Evolutionary conservation across 2,888 invertebrate genomes (phyloP).

Genomic region (Harpalus rubripes): DNA sequence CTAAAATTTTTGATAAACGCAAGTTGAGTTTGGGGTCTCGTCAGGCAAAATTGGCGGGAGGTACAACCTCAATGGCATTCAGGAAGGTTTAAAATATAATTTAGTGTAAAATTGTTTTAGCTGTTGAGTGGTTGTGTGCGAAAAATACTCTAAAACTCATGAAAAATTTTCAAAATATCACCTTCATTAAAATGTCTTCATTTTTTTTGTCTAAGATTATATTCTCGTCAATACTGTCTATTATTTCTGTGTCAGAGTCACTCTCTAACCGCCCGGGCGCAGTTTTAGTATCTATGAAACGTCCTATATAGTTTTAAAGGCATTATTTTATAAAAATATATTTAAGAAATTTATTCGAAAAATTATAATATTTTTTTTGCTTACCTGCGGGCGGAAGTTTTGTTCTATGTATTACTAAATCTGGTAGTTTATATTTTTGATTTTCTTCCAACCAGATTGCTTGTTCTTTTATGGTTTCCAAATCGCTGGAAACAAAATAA

Average conservation of each 20-base stretch:
- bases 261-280: constrained; percentile 76
- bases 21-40: no score
- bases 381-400: constrained; percentile 84
- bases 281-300: constrained; percentile 75
- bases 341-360: neutral
- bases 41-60: no score
- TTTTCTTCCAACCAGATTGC: constrained; percentile 88
- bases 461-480: constrained; percentile 84
- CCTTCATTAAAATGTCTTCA: constrained; percentile 68
- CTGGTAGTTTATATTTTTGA: constrained; percentile 86
- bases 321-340: neutral
- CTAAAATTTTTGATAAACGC: no score
- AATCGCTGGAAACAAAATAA: constrained; percentile 78
- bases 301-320: constrained; percentile 67
- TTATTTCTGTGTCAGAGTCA: constrained; percentile 69
- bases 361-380: neutral
- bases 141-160: neutral
- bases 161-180: constrained; percentile 41
- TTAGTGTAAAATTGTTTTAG: no score
- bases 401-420: constrained; percentile 82
- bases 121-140: neutral
- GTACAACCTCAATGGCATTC: no score
- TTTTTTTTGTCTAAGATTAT: constrained; percentile 67
- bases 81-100: no score
- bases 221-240: constrained; percentile 51